Conservation (phyloP, 2,797 vertebrate species). For the Phoebastria nigripes region DNA sequence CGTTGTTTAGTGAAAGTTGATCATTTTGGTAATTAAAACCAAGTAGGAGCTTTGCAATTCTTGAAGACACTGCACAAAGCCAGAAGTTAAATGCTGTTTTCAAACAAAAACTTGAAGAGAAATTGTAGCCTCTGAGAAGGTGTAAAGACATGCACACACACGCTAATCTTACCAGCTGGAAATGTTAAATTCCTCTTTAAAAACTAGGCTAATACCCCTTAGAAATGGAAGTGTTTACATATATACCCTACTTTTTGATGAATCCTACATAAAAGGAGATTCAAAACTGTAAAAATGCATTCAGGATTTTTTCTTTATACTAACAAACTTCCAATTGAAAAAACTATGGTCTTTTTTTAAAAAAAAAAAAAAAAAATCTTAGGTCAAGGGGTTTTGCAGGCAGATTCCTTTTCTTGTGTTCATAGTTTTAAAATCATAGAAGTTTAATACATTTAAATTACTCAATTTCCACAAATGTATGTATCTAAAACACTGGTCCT, state of each 20-base stretch:
- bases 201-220: slow-evolving; percentile 43
- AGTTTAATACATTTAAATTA: background rate
- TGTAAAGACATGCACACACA: background rate
- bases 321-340: background rate
- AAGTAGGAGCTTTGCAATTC: background rate
- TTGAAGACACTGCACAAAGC: background rate
- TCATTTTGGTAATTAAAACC: background rate
- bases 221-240: slow-evolving; percentile 34
- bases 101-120: slow-evolving; percentile 23
- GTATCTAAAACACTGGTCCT: background rate
- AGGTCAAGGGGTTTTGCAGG: background rate
- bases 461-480: background rate
- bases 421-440: background rate
- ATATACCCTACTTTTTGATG: slow-evolving; percentile 28
- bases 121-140: slow-evolving; percentile 3
- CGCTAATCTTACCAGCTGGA: slow-evolving; percentile 24
- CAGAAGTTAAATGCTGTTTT: slow-evolving; percentile 33
- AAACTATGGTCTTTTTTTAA: background rate
- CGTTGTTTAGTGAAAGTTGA: background rate
- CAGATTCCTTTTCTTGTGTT: background rate
- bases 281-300: slow-evolving; percentile 1
- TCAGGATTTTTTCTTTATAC: background rate
- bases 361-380: background rate
- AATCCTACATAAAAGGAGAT: slow-evolving; percentile 25
- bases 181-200: slow-evolving; percentile 33